Evolutionary conservation across 2,797 vertebrate species (phyloP), one percentile per base, ranked within the genome.

Genomic region (Dipus sagitta): DNA sequence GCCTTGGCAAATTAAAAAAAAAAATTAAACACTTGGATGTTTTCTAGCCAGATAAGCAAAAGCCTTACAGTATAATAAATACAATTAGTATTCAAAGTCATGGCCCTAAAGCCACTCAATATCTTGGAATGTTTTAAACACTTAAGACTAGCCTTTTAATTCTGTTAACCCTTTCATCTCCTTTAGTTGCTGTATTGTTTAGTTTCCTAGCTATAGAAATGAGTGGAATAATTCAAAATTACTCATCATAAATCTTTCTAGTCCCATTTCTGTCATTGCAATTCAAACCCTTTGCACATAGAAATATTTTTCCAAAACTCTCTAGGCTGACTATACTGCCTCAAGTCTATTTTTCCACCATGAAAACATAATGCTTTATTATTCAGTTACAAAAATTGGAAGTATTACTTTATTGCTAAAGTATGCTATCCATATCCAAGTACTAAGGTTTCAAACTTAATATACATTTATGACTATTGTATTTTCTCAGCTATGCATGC

Each of bases 61-160:
- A 65, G 26, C 38, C 42, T 86, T 74, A 67, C 4, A 74, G 77
- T 86, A 79, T 71, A 67, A 76, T 18, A 96, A 94, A 94, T 85
- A 79, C 3, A 96, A 93, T 93, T 94, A 64, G 71, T 82, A 85
- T 70, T 86, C 30, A 92, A 92, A 91, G 81, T 47, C 32, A 80
- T 30, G 2, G 1, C 18, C 74, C 14, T 75, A 78, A 90, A 80
- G 72, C 26, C 60, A 94, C 0, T 62, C 15, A 64, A 23, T 80
- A 71, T 80, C 13, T 87, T 76, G 30, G 90, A 79, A 81, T 72
- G 64, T 9, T 4, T 93, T 83, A 85, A 70, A 34, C 28, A 74
- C 30, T 42, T 90, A 68, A 79, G 71, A 26, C 34, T 82, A 1
- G 60, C 0, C 17, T 15, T 38, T 90, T 79, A 38, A 4, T 24